Evolutionary conservation across 2,113 vertebrate species (phyloP).

Genomic region (Piprites chloris): DNA sequence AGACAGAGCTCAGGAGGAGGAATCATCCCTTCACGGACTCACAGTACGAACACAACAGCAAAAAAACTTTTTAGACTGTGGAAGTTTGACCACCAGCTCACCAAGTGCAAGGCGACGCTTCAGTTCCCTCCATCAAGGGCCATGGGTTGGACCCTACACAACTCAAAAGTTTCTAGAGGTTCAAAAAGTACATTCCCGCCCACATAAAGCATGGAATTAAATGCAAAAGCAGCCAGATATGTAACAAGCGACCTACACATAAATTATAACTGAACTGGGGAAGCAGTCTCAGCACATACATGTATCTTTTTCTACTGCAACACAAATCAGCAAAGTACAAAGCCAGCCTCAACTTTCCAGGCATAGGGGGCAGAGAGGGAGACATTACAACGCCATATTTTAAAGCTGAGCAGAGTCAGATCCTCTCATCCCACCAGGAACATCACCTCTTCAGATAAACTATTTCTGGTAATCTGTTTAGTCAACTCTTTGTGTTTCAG

Average conservation of each 20-base stretch:
- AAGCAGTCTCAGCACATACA: background rate
- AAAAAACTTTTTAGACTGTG: background rate
- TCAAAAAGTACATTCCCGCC: background rate
- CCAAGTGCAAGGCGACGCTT: background rate
- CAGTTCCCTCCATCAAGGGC: background rate
- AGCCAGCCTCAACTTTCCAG: background rate
- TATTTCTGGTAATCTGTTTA: background rate
- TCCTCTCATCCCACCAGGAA: background rate
- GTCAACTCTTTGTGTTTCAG: background rate
- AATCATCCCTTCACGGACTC: background rate
- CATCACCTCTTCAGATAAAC: background rate
- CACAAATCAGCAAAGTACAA: background rate
- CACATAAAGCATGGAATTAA: background rate
- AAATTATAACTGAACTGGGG: background rate
- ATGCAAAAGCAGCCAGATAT: background rate
- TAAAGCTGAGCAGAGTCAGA: background rate
- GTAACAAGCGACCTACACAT: background rate
- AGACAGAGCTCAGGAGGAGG: accelerated
- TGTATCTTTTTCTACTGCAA: background rate
- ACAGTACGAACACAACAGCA: background rate
- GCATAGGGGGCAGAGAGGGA: background rate
- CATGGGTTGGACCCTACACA: background rate
- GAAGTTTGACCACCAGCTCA: background rate
- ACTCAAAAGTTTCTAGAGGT: background rate
- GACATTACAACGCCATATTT: accelerated